Evolutionary conservation across 2,888 invertebrate genomes (phyloP), one percentile per base, ranked within the genome.

Genomic region (Phytoseiulus persimilis): DNA sequence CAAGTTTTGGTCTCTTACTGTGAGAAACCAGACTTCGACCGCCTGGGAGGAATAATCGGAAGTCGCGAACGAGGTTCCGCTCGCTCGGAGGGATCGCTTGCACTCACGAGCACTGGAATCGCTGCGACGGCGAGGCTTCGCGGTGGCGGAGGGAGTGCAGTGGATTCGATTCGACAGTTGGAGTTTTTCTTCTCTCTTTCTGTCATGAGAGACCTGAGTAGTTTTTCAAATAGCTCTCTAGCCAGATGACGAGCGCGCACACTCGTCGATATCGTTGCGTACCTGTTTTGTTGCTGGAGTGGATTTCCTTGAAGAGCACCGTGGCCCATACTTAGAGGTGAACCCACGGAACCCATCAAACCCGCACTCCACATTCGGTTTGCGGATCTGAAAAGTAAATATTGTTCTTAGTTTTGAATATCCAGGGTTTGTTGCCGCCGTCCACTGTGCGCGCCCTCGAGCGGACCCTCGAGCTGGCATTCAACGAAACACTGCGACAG

Each of bases 361-460:
- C 87, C 87, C 28, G 87, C 87, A 45, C 45, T 87, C 87, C 87
- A 87, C 87, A 87, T 87, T 87, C 87, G 87, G 45, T 87, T 87
- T 45, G 87, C 87, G 11, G 87, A 87, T 87, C 87, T 87, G 87
- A 87, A 87, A 65, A 65, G 65, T 65, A 28, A 65, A 65, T 65
- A 65, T 65, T 65, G 5, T 65, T 28, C 9, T 65, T 65, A 65
- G 65, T 65, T 65, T 28, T 28, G 65, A 65, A 65, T 65, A 65
- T 65, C 18, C 18, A 65, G 65, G 28, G 18, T 28, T 65, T 9
- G 39, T 9, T 39, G 39, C 39, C 39, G 39, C 9, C 39, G 39
- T 39, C 39, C 5, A 39, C 9, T 3, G 5, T 39, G 39, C 39
- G 39, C 3, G 39, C 39, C 9, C 39, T 39, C 5, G 39, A 9